Base-by-base conservation (phyloP, 1,140 invertebrate genomes). In the Aphelenchoides avenae region DNA sequence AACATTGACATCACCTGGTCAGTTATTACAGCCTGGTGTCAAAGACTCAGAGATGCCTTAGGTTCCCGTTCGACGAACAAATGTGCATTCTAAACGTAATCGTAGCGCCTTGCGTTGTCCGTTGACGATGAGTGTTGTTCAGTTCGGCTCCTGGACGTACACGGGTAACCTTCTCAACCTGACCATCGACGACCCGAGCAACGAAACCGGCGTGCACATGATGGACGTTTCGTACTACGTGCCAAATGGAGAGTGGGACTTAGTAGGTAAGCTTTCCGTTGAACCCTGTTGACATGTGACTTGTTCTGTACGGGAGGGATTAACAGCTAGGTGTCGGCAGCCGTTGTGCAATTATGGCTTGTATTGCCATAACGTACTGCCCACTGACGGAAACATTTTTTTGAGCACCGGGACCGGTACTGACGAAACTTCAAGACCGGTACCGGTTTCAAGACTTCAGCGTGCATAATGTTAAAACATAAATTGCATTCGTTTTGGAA, bases 1-100 rank as follows among this genome's bases (percentile, higher is more conserved):
- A 91, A 93, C 81, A 96, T 98, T 77, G 91, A 97, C 82, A 96
- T 98, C 81, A 94, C 89, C 60, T 96, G 91, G 90, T 96, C 13
- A 22, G 58, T 44, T n/a, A n/a, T n/a, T n/a, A n/a, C n/a, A n/a
- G n/a, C n/a, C n/a, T n/a, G n/a, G n/a, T n/a, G n/a, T n/a, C n/a
- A n/a, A n/a, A 24, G 11, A n/a, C n/a, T n/a, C n/a, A n/a, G 34
- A 36, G 34, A 36, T 36, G 1, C 6, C 55, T 54, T 52, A 52
- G 50, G 50, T 54, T 54, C 30, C 50, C 52, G 11, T 54, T 36
- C 5, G 80, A 81, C 55, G 72, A 67, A 26, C 79, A 81, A 62
- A 76, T 79, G 59, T 81, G 79, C 50, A 71, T 68, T 29, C 70
- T 80, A 69, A 66, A 77, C 33, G 67, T 70, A 3, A 34, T n/a